Percentiles rank a stretch among this genome's conserved stretches.
These are phyloP conservation scores for Dorcus hopei DNA, from an alignment of 2,888 invertebrate species.

Conservation along the genomic window DNA sequence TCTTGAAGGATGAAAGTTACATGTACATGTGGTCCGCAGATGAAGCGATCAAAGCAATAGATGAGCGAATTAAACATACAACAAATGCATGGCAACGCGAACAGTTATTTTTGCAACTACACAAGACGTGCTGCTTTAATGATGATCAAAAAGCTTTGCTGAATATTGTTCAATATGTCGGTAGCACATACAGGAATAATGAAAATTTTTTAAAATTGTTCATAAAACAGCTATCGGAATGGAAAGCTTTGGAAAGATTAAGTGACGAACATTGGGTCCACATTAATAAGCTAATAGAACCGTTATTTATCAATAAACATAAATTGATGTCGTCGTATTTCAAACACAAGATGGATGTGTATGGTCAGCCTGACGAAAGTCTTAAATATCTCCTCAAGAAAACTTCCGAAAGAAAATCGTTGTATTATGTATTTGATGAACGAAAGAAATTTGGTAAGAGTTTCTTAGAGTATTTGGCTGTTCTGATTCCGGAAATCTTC, in stretches of 20 bases:
- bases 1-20: not conserved
- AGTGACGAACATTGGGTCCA: not conserved
- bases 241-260: not conserved
- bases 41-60: not conserved
- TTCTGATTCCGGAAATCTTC: not conserved
- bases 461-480: not conserved
- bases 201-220: not conserved
- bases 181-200: constrained; percentile 3
- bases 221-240: not conserved
- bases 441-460: not conserved
- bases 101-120: not conserved
- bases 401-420: not conserved
- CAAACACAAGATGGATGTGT: not conserved
- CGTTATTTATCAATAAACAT: not conserved
- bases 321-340: not conserved
- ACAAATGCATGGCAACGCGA: not conserved
- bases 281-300: not conserved
- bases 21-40: not conserved
- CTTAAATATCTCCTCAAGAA: not conserved
- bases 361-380: not conserved
- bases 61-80: not conserved
- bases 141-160: not conserved
- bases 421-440: not conserved
- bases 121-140: too few relatives aligned
- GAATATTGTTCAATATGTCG: not conserved